Base-by-base conservation (phyloP, 2,113 vertebrate genomes). In the Circaetus gallicus region DNA sequence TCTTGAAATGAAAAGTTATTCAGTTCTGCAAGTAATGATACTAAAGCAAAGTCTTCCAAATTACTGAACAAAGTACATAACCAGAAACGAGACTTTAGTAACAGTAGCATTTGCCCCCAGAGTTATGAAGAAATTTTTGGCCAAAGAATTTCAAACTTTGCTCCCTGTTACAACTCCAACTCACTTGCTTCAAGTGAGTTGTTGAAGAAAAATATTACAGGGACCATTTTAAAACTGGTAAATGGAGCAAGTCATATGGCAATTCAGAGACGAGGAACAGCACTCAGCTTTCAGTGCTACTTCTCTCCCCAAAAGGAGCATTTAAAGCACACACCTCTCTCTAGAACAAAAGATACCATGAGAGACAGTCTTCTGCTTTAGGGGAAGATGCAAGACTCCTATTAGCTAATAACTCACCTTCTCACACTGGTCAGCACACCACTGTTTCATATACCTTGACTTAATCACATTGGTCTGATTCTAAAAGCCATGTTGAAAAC, bases 1-100 rank as follows among this genome's bases (percentile, higher is more conserved):
- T 77, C 87, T 95, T 50, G 80, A 65, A 96, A 95, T 67, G 31
- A 94, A 62, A 95, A 95, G 76, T 97, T 91, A 36, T 17, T 82
- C 63, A 82, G 52, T 93, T 97, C 86, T 90, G 31, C 58, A 82
- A 96, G 86, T 13, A 96, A 89, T 12, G 93, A 80, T 70, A 80
- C 50, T 62, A 83, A 90, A 6, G 32, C 6, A 7, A 91, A 94
- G 55, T 47, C 82, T 90, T 88, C 58, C 83, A 77, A 91, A 80
- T 55, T 62, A 58, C 53, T 1, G 3, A 67, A 38, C 52, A 67
- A 71, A 96, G 69, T 52, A 56, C 11, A 6, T 32, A 83, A 66
- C 40, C 72, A 84, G 72, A 83, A 94, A 53, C 19, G 25, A 45
- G 22, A n/a, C 45, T 55, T 31, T 0, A 1, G n/a, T 55, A 85